Conservation (phyloP, 2,888 invertebrate genomes). For the Hipparchia sbordonii region DNA sequence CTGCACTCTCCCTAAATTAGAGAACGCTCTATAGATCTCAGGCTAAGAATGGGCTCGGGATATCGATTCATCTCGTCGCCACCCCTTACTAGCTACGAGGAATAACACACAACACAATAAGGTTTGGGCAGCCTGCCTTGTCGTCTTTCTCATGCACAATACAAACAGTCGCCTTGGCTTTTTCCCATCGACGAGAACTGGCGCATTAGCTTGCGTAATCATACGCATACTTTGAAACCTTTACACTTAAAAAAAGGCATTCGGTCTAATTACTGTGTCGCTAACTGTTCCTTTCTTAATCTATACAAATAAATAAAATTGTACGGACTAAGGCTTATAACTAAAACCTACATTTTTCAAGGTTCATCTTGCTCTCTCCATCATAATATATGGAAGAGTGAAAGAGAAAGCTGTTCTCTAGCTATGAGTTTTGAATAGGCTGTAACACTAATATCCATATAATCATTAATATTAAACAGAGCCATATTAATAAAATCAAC, state of each 20-base stretch:
- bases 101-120: slow-evolving; percentile 12
- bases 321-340: too few species aligned
- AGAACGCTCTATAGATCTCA: too few species aligned
- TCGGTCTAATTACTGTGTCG: not conserved
- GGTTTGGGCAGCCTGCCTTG: slow-evolving; percentile 6
- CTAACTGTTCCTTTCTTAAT: not conserved
- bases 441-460: not conserved
- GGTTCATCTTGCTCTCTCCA: too few species aligned
- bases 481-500: slow-evolving; percentile 2
- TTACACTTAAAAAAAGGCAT: slow-evolving; percentile 1
- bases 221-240: slow-evolving; percentile 23
- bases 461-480: slow-evolving; percentile 1
- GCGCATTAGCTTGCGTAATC: slow-evolving; percentile 33
- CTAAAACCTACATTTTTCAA: too few species aligned
- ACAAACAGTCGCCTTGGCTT: slow-evolving; percentile 16
- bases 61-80: not conserved
- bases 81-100: not conserved
- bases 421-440: not conserved
- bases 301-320: too few species aligned
- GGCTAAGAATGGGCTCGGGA: not conserved
- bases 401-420: not conserved
- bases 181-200: slow-evolving; percentile 25
- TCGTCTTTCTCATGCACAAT: slow-evolving; percentile 23
- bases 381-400: not conserved
- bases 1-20: too few species aligned